Base-by-base conservation (phyloP, 2,797 vertebrate species). In the Acanthopagrus latus region DNA sequence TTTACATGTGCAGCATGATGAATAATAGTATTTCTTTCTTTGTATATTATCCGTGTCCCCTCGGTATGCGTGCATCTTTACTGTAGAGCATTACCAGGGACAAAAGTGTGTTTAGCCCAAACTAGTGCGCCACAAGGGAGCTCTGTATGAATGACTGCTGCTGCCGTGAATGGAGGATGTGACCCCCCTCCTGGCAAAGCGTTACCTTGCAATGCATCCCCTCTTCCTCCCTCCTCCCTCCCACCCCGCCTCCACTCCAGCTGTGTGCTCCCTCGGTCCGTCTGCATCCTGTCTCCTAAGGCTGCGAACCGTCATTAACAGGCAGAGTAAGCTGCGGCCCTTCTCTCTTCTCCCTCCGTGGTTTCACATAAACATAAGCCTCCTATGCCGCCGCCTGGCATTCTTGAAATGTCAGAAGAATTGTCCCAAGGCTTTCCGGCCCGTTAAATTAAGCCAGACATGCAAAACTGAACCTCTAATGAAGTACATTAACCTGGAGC, bases 391-490 rank as follows among this genome's bases (percentile, higher is more conserved):
- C 38, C 60, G 55, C 57, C 76, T 88, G 88, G 86, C 88, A 89
- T 91, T 93, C 89, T 90, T 80, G 21, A 94, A 93, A 94, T 92
- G 90, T 92, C 93, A 93, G 78, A 84, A 67, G 81, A 92, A 91
- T 92, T 87, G 89, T 93, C 92, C 90, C 80, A 83, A 88, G 89
- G 91, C 90, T 74, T 87, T 80, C 72, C n/a, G 43, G 82, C 79
- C 81, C 14, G 63, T 80, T 91, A 90, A 92, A 92, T 93, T 86
- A 93, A 91, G 84, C 76, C 86, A 83, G 85, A 89, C 86, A 85
- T 87, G 86, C 82, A 92, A 90, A 91, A 88, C 81, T 74, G 78
- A 86, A 84, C 84, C 87, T 90, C 78, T 92, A 93, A 94, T 93
- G 88, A 92, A 91, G 88, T 89, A 67, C 71, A 90, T 94, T 94